Conservation (phyloP, 1,140 invertebrate genomes). For the Aricia agestis region DNA sequence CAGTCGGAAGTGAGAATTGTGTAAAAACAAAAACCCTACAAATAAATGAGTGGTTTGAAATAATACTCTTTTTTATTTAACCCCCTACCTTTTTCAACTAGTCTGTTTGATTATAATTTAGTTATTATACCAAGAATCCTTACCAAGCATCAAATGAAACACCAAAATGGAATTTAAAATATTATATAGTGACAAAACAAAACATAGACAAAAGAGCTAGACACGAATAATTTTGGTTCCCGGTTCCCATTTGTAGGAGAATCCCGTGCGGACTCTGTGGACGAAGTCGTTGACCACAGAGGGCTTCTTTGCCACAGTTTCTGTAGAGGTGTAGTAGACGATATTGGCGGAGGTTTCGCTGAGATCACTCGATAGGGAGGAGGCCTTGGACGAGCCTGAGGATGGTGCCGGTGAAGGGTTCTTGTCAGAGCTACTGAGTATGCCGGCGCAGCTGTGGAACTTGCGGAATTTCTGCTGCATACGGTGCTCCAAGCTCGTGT, state of each 20-base stretch:
- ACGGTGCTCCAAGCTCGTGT: constrained; percentile 46
- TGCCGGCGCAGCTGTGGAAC: constrained; percentile 52
- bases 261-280: constrained; percentile 33
- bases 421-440: constrained; percentile 29
- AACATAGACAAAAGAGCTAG: constrained; percentile 29
- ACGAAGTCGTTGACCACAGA: constrained; percentile 36
- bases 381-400: constrained; percentile 26
- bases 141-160: neutral
- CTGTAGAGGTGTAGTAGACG: constrained; percentile 47
- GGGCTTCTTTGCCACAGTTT: constrained; percentile 38
- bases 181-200: neutral
- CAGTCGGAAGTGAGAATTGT: constrained; percentile 30
- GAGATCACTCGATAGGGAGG: constrained; percentile 34
- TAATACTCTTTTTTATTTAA: constrained; percentile 25
- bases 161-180: neutral
- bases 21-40: constrained; percentile 39
- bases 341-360: constrained; percentile 53
- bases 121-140: too few relatives aligned
- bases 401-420: constrained; percentile 10
- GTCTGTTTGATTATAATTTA: too few relatives aligned
- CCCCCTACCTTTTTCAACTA: neutral
- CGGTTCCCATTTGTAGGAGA: constrained; percentile 57
- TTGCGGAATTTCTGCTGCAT: constrained; percentile 44
- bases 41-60: constrained; percentile 43
- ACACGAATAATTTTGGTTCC: constrained; percentile 50